These are phyloP conservation scores for Ariolimax columbianus DNA, from an alignment of 2,888 invertebrate genomes.

Conservation along the genomic window DNA sequence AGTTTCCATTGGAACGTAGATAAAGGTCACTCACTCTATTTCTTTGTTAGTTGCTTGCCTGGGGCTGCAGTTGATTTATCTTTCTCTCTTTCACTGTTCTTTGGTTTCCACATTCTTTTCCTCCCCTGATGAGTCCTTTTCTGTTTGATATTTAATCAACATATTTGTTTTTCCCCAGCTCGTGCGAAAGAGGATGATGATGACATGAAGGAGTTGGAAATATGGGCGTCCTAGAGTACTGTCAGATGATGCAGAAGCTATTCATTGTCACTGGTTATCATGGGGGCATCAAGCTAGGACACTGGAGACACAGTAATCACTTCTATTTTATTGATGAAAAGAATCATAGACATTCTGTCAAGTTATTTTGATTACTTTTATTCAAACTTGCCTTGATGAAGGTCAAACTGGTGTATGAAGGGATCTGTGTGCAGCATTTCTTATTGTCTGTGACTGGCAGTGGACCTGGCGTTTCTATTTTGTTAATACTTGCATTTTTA, in stretches of 20 bases:
- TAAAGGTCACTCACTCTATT: no score
- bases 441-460: neutral
- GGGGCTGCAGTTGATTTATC: no score
- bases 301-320: neutral
- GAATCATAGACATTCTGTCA: neutral
- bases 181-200: constrained; percentile 69
- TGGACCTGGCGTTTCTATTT: neutral
- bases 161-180: constrained; percentile 18
- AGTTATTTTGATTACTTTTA: neutral
- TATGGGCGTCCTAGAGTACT: constrained; percentile 65
- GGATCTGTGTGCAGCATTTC: neutral
- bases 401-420: neutral
- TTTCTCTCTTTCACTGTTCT: no score
- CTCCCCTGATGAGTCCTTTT: neutral
- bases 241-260: neutral
- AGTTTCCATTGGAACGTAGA: no score
- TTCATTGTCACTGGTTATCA: neutral
- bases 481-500: neutral
- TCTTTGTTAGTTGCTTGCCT: no score
- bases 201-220: constrained; percentile 70
- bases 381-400: neutral
- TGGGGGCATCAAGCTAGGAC: neutral
- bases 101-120: no score
- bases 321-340: neutral
- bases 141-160: neutral